phyloP scores from a whole-genome alignment of 2,113 vertebrate genomes.

The Laticauda laticaudata region DNA sequence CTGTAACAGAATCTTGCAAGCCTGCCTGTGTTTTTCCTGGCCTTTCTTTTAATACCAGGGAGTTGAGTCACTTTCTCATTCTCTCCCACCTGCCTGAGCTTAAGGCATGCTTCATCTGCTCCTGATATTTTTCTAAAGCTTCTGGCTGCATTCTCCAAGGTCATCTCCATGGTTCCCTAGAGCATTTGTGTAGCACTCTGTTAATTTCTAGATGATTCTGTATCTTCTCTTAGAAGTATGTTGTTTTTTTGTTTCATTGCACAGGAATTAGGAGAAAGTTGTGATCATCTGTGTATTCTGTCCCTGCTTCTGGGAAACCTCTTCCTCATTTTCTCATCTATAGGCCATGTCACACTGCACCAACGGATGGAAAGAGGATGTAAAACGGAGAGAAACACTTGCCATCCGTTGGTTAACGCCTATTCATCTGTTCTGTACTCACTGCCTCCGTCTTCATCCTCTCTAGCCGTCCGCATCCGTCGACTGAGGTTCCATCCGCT shows the following conservation, averaged over 20 bases:
- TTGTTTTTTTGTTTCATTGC: neutral
- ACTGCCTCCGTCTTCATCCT: no score
- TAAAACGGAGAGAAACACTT: no score
- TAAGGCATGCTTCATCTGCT: neutral
- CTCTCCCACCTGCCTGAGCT: neutral
- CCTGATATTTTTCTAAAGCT: neutral
- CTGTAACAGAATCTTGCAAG: neutral
- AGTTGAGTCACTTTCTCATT: neutral
- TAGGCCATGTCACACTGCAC: no score
- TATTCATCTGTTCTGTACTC: no score
- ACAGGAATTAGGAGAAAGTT: neutral
- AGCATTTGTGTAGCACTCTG: neutral
- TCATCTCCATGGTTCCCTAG: neutral
- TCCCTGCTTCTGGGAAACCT: neutral
- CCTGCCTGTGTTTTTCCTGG: neutral
- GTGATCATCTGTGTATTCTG: neutral
- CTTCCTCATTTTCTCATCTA: neutral
- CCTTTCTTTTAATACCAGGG: neutral
- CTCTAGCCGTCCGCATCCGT: no score
- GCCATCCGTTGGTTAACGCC: no score
- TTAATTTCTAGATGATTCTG: neutral
- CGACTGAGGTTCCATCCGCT: no score
- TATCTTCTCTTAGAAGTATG: neutral
- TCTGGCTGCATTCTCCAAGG: neutral
- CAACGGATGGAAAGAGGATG: no score